These are phyloP conservation scores for Propsilocerus akamusi DNA, from an alignment of 1,140 invertebrate genomes.

Conservation along the genomic window DNA sequence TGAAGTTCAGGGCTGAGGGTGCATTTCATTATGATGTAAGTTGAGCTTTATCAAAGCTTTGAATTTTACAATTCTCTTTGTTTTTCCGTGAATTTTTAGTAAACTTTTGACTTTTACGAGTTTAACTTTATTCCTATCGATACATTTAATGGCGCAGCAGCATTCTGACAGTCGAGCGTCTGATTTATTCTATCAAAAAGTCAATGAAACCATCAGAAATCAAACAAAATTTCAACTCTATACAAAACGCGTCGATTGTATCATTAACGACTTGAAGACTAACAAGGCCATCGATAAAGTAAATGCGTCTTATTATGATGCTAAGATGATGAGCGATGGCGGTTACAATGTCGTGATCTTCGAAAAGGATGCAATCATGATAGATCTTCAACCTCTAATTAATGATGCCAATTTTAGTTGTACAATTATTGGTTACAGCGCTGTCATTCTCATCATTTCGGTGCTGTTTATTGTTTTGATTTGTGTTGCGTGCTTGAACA, in stretches of 20 bases:
- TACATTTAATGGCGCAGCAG: no score
- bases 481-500: background rate
- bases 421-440: background rate
- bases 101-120: no score
- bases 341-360: background rate
- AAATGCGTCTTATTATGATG: background rate
- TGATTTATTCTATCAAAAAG: background rate
- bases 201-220: background rate
- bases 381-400: background rate
- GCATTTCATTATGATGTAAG: no score
- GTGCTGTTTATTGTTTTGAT: background rate
- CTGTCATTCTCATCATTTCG: background rate
- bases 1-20: no score
- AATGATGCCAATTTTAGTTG: background rate
- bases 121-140: no score
- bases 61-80: no score
- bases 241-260: background rate
- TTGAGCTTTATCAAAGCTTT: no score
- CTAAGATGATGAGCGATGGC: background rate
- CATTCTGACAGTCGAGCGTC: no score
- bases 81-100: no score
- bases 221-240: background rate
- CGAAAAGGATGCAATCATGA: background rate
- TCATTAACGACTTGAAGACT: background rate
- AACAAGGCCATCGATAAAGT: background rate